Evolutionary conservation across 2,888 invertebrate genomes (phyloP).

Genomic region (Ennomos quercinarius): DNA sequence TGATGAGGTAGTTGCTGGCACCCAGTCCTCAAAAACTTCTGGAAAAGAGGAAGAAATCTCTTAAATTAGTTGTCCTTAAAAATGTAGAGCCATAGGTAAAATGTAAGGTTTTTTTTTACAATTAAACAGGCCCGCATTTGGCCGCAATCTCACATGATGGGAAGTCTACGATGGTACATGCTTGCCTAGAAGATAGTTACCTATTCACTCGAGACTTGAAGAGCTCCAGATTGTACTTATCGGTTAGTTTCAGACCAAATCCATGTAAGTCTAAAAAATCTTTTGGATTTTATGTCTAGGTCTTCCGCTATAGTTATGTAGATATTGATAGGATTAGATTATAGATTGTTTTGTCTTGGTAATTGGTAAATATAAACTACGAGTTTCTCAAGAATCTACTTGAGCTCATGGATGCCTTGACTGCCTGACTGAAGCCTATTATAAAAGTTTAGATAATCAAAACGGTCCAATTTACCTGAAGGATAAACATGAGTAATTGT

Average conservation of each 20-base stretch:
- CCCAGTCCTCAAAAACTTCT: slow-evolving; percentile 65
- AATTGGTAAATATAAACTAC: no score
- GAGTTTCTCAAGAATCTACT: not conserved
- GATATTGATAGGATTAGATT: not conserved
- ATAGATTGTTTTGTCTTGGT: no score
- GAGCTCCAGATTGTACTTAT: no score
- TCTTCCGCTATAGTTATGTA: not conserved
- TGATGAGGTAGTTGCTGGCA: slow-evolving; percentile 56
- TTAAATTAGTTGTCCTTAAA: not conserved
- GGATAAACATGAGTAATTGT: slow-evolving; percentile 1
- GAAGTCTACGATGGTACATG: no score
- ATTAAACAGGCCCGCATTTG: no score
- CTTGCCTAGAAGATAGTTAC: no score
- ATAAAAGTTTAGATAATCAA: not conserved
- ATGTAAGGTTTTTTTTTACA: no score
- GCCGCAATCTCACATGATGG: no score
- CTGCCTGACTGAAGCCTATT: slow-evolving; percentile 8
- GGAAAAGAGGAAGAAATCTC: slow-evolving; percentile 17
- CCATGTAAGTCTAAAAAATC: no score
- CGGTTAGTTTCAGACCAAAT: not conserved
- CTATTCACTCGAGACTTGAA: no score
- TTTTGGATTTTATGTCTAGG: no score
- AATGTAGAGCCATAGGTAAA: no score
- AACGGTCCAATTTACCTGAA: slow-evolving; percentile 6
- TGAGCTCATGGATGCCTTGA: not conserved